Conservation (phyloP, 2,888 invertebrate genomes). For the Dynastes hyllus region DNA sequence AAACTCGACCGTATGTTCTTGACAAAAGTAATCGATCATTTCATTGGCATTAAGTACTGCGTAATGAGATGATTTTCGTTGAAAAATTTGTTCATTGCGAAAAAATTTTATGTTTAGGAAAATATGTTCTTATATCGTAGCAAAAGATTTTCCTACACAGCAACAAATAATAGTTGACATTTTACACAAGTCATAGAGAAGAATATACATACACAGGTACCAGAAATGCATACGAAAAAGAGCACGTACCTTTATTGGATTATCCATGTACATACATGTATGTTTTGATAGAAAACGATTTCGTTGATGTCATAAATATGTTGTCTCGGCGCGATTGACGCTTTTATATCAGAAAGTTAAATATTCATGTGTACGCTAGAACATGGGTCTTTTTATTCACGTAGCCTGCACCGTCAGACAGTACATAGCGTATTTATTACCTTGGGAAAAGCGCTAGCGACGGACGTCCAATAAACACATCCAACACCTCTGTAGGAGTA, state of each 20-base stretch:
- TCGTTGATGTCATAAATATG: slow-evolving; percentile 8
- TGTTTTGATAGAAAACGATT: slow-evolving; percentile 13
- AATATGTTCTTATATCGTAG: too few relatives aligned
- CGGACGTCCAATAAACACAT: slow-evolving; percentile 18
- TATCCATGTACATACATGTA: background rate
- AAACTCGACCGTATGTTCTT: too few relatives aligned
- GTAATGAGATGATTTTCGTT: too few relatives aligned
- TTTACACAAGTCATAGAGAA: background rate
- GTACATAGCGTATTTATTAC: slow-evolving; percentile 25
- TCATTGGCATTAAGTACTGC: too few relatives aligned
- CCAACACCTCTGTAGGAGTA: slow-evolving; percentile 9
- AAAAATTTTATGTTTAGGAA: too few relatives aligned
- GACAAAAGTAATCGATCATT: too few relatives aligned
- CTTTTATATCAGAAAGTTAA: slow-evolving; percentile 15
- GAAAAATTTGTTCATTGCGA: too few relatives aligned
- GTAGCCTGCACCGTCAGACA: slow-evolving; percentile 19
- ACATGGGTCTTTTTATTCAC: slow-evolving; percentile 29
- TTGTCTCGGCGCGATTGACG: slow-evolving; percentile 16
- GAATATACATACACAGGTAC: background rate
- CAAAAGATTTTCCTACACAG: too few relatives aligned
- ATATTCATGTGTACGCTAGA: slow-evolving; percentile 36
- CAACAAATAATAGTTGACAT: background rate
- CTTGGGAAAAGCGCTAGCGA: slow-evolving; percentile 24
- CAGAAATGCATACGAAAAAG: background rate
- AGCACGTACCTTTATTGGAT: background rate